A percentile compares a stretch with the other conserved stretches of the same genome.
Evolutionary conservation across 2,113 vertebrate species (phyloP).

Genomic region (Marcusenius ussheri): DNA sequence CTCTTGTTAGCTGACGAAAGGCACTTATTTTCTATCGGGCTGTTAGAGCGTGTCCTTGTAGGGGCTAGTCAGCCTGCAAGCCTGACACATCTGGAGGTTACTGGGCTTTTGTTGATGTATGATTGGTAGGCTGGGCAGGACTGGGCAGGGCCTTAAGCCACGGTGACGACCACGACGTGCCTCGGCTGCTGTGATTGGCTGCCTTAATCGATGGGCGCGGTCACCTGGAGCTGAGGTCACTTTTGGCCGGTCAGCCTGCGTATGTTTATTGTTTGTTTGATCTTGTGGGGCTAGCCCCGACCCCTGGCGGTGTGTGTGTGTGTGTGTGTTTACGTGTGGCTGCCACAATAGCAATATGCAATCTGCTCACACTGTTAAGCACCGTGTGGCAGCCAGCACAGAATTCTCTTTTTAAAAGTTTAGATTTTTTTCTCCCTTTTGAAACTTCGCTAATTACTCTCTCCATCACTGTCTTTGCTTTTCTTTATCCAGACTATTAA

Average conservation of each 20-base stretch:
- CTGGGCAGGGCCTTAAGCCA: neutral
- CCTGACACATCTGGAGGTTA: neutral
- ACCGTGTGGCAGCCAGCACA: neutral
- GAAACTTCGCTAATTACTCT: neutral
- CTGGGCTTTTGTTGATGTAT: neutral
- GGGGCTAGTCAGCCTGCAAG: neutral
- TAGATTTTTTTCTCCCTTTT: neutral
- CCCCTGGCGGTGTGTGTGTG: neutral
- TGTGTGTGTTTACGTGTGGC: neutral
- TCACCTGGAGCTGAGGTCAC: neutral
- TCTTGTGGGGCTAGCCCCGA: neutral
- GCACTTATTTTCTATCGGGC: neutral
- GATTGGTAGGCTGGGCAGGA: neutral
- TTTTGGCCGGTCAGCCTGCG: neutral
- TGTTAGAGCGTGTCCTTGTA: neutral
- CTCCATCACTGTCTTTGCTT: neutral
- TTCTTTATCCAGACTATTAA: neutral
- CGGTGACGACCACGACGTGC: neutral
- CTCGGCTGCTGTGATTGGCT: neutral
- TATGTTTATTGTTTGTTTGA: neutral
- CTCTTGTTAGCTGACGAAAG: neutral
- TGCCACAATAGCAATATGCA: constrained; percentile 9
- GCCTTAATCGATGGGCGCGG: neutral
- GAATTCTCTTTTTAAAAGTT: neutral
- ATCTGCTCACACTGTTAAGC: neutral